These are phyloP conservation scores for Tragelaphus scriptus DNA, from an alignment of 2,113 vertebrate genomes.

Conservation along the genomic window DNA sequence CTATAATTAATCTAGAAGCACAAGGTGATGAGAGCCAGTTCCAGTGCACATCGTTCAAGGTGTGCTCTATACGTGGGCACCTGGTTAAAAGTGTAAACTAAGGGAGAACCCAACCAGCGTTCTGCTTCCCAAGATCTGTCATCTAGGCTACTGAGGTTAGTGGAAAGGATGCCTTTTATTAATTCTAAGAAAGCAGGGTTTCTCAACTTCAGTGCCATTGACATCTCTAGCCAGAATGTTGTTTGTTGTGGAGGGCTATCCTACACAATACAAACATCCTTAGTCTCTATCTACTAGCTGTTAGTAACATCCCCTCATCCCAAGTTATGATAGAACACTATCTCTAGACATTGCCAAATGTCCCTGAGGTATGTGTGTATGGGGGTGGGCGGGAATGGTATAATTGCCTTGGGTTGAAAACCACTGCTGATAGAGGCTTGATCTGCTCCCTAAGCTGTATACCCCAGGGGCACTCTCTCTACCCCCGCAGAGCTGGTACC, in stretches of 20 bases:
- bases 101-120: too few relatives aligned
- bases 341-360: neutral
- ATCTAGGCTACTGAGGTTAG: neutral
- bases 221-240: neutral
- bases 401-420: neutral
- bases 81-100: neutral
- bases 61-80: neutral
- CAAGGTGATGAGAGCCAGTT: neutral
- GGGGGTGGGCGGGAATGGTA: neutral
- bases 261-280: neutral
- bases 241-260: neutral
- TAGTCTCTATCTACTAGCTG: neutral
- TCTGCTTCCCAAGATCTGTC: neutral
- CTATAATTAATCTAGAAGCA: neutral
- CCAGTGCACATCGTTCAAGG: neutral
- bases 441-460: accelerated
- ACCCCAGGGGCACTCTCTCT: neutral
- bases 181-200: neutral
- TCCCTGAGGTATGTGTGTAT: neutral
- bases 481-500: neutral
- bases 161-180: neutral
- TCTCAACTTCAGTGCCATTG: neutral
- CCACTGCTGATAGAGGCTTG: neutral
- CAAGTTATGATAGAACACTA: neutral
- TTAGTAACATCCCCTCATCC: neutral